These are phyloP conservation scores for Porites lobata DNA, from an alignment of 92 coral and sea anemone genomes.

Conservation along the genomic window DNA sequence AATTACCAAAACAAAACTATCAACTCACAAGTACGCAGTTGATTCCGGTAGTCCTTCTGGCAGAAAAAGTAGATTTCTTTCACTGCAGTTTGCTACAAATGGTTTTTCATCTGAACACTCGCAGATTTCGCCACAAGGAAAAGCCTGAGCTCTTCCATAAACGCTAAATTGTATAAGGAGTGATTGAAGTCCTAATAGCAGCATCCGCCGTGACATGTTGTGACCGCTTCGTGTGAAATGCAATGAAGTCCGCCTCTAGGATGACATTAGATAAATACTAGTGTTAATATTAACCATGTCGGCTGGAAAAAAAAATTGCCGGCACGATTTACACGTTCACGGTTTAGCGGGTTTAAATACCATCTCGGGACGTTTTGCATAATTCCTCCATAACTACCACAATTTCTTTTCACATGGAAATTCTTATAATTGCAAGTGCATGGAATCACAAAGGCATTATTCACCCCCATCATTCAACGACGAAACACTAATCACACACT, in stretches of 20 bases:
- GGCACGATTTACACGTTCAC: background rate
- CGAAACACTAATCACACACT: background rate
- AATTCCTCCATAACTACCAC: background rate
- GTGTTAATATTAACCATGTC: conserved; percentile 24
- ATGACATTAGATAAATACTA: background rate
- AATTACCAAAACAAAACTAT: background rate
- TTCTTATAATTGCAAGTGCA: background rate
- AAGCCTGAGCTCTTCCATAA: background rate
- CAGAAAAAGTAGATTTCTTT: conserved; percentile 9
- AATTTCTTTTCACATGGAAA: conserved; percentile 20
- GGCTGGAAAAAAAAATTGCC: background rate
- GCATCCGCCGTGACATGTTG: background rate
- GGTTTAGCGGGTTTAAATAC: background rate
- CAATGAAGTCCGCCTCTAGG: background rate
- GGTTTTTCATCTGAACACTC: conserved; percentile 9
- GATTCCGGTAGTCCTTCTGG: conserved; percentile 15
- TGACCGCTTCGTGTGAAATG: background rate
- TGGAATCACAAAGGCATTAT: background rate
- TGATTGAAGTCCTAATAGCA: background rate
- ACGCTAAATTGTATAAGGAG: background rate
- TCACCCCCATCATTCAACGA: background rate
- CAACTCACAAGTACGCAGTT: conserved; percentile 28
- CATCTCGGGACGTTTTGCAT: background rate
- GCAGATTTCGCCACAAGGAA: conserved; percentile 41
- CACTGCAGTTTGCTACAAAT: conserved; percentile 34